Evolutionary conservation across 2,797 vertebrate species (phyloP), one percentile per base, ranked within the genome.

Genomic region (Brachyrhaphis roseni): DNA sequence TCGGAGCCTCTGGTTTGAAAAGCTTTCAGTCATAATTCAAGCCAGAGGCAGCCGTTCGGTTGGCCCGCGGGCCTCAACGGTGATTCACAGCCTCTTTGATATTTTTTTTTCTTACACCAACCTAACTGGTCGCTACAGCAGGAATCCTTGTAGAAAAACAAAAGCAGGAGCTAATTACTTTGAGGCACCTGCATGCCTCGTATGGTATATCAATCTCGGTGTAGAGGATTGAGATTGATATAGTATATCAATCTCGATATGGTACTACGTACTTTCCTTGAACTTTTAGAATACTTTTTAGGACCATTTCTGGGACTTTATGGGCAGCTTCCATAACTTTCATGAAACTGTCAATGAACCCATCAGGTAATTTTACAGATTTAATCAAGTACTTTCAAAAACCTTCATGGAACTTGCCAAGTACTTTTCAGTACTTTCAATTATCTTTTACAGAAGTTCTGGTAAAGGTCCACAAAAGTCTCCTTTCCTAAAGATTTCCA

Each of bases 11-110:
- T 68, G 75, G 72, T 81, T 89, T 86, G 70, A 83, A 86, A 84
- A 77, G 86, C 84, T 90, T 82, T 77, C 73, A 91, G 90, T 93
- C 92, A 92, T 94, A 94, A 95, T 88, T 93, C 88, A 94, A 94
- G 89, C 90, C 93, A 93, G 91, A 91, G 81, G 86, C 82, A 92
- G 87, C 83, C 47, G 1, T 84, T 75, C 82, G 87, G 91, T 92
- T 91, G 86, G 88, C 90, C 89, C 80, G 82, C 28, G 36, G 89
- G 80, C 85, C 79, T 81, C 15, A 85, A 88, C 79, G 39, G 88
- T 85, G 78, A 77, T 23, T 82, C 53, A n/a, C 87, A 84, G 89
- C 82, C 66, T 64, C 87, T 93, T 94, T 94, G 92, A 93, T 91
- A 90, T 84, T 62, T 16, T 26, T 39, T 66, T 68, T 28, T n/a